phyloP scores from a whole-genome alignment of 2,797 vertebrate genomes.

The Dallia pectoralis region DNA sequence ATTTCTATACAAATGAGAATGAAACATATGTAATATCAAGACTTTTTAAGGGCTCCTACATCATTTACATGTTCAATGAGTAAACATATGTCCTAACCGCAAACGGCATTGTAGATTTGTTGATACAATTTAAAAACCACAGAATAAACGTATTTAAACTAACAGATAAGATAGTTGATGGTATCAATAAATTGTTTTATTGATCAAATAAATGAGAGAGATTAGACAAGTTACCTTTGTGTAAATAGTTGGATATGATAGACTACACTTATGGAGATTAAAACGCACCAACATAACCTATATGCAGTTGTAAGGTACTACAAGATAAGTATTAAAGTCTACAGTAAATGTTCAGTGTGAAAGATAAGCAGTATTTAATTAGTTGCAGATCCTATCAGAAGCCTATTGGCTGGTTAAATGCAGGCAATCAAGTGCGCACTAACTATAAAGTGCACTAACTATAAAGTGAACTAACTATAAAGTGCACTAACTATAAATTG shows the following conservation, averaged over 20 bases:
- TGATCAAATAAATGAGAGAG: too few relatives aligned
- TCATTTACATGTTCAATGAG: background rate
- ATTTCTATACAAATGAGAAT: background rate
- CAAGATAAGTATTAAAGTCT: background rate
- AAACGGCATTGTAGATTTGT: background rate
- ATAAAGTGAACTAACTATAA: background rate
- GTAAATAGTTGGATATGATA: background rate
- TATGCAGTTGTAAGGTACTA: background rate
- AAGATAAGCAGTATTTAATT: background rate
- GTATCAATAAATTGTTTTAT: background rate
- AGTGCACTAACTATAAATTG: background rate
- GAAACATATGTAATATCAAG: background rate
- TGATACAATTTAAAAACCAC: background rate
- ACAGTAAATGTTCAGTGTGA: background rate
- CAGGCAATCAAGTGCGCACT: background rate
- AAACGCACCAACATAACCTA: background rate
- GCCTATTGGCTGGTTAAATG: conserved; percentile 1
- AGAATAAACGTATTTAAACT: background rate
- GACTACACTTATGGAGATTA: background rate
- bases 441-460: background rate
- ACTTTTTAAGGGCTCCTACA: background rate
- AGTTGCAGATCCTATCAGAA: background rate
- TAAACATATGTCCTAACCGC: background rate
- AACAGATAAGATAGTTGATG: background rate
- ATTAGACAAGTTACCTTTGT: too few relatives aligned